phyloP scores from a whole-genome alignment of 2,888 invertebrate species.

The Xanthorhoe designata region DNA sequence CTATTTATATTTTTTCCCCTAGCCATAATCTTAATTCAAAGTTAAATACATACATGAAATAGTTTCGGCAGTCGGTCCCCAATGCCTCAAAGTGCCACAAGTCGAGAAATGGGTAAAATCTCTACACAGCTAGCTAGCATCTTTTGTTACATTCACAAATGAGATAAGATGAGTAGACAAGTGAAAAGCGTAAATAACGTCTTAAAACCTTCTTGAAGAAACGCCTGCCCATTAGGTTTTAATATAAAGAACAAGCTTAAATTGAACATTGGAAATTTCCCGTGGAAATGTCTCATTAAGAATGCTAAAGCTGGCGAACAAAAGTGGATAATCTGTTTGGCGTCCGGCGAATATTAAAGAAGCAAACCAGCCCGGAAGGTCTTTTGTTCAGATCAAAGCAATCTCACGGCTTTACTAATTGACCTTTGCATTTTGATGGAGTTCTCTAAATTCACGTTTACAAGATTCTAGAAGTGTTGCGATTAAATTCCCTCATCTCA shows the following conservation, averaged over 20 bases:
- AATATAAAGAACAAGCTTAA: slow-evolving; percentile 53
- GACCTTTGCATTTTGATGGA: slow-evolving; percentile 73
- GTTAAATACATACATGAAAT: neutral
- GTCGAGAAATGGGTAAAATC: slow-evolving; percentile 5
- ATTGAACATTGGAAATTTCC: slow-evolving; percentile 63
- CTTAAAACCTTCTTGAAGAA: slow-evolving; percentile 21
- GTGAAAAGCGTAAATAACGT: slow-evolving; percentile 2
- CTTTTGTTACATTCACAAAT: neutral
- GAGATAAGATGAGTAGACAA: slow-evolving; percentile 4
- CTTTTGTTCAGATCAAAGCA: slow-evolving; percentile 77
- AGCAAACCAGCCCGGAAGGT: slow-evolving; percentile 66
- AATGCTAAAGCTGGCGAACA: slow-evolving; percentile 75
- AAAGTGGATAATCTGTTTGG: slow-evolving; percentile 80
- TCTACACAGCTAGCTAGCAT: neutral
- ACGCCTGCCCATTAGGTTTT: slow-evolving; percentile 45
- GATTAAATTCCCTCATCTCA: neutral
- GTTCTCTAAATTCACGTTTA: slow-evolving; percentile 43
- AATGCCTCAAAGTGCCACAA: slow-evolving; percentile 7
- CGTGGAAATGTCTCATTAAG: slow-evolving; percentile 73
- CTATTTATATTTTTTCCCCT: neutral
- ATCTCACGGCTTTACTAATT: slow-evolving; percentile 70
- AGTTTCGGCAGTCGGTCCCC: slow-evolving; percentile 18
- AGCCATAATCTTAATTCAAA: neutral
- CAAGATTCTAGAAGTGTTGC: slow-evolving; percentile 22
- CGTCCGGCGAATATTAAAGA: slow-evolving; percentile 76